These are phyloP conservation scores for Xiphias gladius DNA, from an alignment of 2,113 vertebrate genomes.

Conservation along the genomic window DNA sequence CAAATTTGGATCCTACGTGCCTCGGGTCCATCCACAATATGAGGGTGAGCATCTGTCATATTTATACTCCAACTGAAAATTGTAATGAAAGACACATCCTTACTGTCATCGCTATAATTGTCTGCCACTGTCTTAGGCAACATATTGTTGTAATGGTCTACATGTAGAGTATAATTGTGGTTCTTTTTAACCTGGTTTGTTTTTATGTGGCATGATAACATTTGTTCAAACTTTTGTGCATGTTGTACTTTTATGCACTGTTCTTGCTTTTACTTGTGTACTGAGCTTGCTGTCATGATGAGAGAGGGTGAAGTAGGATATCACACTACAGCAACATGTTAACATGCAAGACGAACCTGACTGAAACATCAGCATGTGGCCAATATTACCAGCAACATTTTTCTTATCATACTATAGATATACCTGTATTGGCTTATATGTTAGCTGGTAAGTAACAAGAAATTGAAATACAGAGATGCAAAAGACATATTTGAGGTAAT, in stretches of 20 bases:
- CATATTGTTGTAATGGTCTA: background rate
- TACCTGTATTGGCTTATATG: background rate
- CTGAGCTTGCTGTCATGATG: background rate
- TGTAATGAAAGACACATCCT: background rate
- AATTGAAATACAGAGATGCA: background rate
- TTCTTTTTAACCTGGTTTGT: background rate
- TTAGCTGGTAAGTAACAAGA: background rate
- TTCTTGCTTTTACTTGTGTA: background rate
- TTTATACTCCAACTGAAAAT: background rate
- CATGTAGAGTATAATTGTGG: background rate
- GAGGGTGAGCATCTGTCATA: conserved; percentile 85
- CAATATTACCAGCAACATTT: background rate
- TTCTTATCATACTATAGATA: background rate
- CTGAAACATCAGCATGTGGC: background rate
- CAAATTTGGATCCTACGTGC: conserved; percentile 90
- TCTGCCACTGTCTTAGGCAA: background rate
- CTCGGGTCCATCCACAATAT: conserved; percentile 91
- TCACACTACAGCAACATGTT: background rate
- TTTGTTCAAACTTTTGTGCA: background rate
- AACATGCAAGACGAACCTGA: background rate
- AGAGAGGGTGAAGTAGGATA: background rate
- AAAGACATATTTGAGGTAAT: background rate
- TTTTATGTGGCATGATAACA: background rate
- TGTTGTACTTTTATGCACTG: background rate
- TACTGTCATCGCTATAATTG: background rate